A percentile compares a stretch with the other conserved stretches of the same genome.
Conservation (phyloP, 2,797 vertebrate species). For the Numenius phaeopus region DNA sequence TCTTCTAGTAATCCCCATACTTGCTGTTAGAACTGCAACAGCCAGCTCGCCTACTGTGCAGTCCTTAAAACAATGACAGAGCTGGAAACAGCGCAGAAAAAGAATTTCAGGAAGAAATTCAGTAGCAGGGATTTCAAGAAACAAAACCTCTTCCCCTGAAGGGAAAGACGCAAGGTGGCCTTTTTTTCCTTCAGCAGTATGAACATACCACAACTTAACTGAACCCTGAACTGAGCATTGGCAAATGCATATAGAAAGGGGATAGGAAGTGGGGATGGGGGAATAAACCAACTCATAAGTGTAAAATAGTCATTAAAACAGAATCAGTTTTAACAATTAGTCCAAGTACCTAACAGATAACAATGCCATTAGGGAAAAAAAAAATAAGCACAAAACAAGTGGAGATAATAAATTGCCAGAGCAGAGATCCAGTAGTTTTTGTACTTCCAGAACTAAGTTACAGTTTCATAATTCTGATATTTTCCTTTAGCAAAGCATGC, state of each 20-base stretch:
- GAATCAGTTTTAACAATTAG: not conserved
- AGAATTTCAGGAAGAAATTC: not conserved
- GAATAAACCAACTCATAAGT: not conserved
- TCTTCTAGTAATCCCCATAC: not conserved
- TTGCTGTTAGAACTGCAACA: not conserved
- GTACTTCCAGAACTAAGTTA: not conserved
- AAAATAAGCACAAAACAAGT: not conserved
- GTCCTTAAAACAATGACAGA: not conserved
- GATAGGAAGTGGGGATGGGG: not conserved
- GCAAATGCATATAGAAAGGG: not conserved
- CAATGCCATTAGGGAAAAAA: not conserved
- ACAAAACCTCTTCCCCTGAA: not conserved
- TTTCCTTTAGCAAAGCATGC: not conserved
- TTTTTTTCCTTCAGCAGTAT: not conserved
- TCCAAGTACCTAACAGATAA: not conserved
- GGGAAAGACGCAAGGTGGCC: not conserved
- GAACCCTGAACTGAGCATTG: not conserved
- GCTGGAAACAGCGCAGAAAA: not conserved
- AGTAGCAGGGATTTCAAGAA: not conserved
- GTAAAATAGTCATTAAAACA: not conserved
- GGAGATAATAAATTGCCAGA: not conserved
- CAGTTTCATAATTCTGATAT: not conserved
- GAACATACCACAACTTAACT: not conserved
- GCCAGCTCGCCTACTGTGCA: not conserved
- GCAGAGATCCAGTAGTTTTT: not conserved